Evolutionary conservation across 2,797 vertebrate species (phyloP).

Genomic region (Tauraco hartlaubi): DNA sequence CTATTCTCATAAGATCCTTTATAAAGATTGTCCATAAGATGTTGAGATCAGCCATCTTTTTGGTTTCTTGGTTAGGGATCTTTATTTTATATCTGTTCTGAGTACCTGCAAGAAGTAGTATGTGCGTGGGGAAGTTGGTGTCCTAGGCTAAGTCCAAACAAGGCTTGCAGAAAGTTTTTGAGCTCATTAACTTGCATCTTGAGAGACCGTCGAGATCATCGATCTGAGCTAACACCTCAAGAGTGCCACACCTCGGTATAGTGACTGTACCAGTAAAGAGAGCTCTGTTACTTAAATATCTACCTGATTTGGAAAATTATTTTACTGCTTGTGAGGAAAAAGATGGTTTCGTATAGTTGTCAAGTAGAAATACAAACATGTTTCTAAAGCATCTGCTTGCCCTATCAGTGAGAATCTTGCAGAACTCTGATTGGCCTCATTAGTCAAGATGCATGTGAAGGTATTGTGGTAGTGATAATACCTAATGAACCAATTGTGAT

Average conservation of each 20-base stretch:
- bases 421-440: background rate
- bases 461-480: background rate
- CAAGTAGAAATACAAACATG: background rate
- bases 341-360: background rate
- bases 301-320: background rate
- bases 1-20: background rate
- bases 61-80: background rate
- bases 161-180: background rate
- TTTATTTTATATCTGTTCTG: background rate
- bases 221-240: background rate
- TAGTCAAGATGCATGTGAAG: background rate
- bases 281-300: background rate
- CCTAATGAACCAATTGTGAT: background rate
- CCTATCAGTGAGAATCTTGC: background rate
- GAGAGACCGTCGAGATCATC: background rate
- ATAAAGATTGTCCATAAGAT: background rate
- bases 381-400: background rate
- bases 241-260: background rate
- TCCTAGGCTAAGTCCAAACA: background rate
- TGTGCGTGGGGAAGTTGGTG: background rate
- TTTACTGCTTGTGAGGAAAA: background rate
- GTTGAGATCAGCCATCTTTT: background rate
- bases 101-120: background rate
- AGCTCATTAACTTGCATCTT: background rate
- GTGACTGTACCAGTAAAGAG: background rate